Evolutionary conservation across 2,113 vertebrate species (phyloP).

Genomic region (Paradoxurus hermaphroditus): DNA sequence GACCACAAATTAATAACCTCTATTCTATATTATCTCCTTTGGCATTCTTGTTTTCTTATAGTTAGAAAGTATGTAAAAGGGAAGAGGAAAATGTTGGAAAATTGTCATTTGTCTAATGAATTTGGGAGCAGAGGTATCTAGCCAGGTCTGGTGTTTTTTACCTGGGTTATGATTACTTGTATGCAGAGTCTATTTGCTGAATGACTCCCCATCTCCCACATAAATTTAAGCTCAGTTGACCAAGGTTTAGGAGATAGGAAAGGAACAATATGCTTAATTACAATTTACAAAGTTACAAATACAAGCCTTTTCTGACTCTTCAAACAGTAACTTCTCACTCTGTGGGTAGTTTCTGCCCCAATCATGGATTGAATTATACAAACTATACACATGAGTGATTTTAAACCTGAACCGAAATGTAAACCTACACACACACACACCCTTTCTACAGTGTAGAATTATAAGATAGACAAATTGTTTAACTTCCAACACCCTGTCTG

Average conservation of each 20-base stretch:
- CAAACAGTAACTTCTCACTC: conserved; percentile 50
- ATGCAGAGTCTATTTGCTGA: conserved; percentile 18
- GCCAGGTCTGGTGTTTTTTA: background rate
- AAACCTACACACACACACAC: conserved; percentile 57
- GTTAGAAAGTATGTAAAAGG: background rate
- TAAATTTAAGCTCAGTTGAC: conserved; percentile 38
- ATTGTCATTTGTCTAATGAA: background rate
- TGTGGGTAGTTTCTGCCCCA: conserved; percentile 72
- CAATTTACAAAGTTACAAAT: conserved; percentile 53
- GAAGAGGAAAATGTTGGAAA: background rate
- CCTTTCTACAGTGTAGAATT: conserved; percentile 33
- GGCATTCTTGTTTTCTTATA: background rate
- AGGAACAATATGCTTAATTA: conserved; percentile 49
- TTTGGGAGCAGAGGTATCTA: background rate
- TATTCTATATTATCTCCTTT: background rate
- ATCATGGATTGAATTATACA: conserved; percentile 80
- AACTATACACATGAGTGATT: conserved; percentile 80
- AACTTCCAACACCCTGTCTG: conserved; percentile 78
- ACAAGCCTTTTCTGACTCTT: conserved; percentile 48
- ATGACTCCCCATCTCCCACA: conserved; percentile 28
- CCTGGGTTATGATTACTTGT: background rate
- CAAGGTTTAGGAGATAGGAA: background rate
- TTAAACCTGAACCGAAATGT: conserved; percentile 84
- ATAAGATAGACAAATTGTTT: conserved; percentile 80
- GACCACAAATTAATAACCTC: background rate